phyloP scores from a whole-genome alignment of 2,113 vertebrate species.

The Aix galericulata region DNA sequence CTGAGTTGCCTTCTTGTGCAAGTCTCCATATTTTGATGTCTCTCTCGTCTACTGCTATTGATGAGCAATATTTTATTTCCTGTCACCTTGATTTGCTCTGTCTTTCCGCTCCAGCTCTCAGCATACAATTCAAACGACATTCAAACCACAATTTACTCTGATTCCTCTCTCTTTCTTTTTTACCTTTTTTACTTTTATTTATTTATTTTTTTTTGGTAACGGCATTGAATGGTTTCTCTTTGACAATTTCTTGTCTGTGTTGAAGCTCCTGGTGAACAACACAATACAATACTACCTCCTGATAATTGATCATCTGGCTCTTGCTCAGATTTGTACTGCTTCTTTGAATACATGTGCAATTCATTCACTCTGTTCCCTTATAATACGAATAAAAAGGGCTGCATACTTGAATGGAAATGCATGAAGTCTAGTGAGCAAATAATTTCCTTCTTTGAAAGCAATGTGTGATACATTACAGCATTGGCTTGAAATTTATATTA shows the following conservation, averaged over 20 bases:
- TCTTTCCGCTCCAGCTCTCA: slow-evolving; percentile 17
- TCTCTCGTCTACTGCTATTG: neutral
- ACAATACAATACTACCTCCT: slow-evolving; percentile 34
- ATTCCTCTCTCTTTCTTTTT: neutral
- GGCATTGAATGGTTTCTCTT: slow-evolving; percentile 21
- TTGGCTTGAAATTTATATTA: slow-evolving; percentile 30
- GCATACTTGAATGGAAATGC: slow-evolving; percentile 2
- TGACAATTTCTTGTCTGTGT: slow-evolving; percentile 53
- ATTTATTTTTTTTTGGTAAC: neutral
- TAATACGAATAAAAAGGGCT: slow-evolving; percentile 26
- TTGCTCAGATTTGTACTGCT: slow-evolving; percentile 48
- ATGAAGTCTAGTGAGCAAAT: slow-evolving; percentile 29
- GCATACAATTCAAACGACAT: neutral
- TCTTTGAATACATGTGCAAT: slow-evolving; percentile 37
- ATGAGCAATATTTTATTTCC: slow-evolving; percentile 47
- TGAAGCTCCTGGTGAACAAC: slow-evolving; percentile 38
- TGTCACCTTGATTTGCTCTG: slow-evolving; percentile 36
- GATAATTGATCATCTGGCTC: slow-evolving; percentile 64
- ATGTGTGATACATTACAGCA: neutral
- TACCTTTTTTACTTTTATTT: too few species aligned
- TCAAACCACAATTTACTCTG: slow-evolving; percentile 27
- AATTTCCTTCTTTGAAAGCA: slow-evolving; percentile 30
- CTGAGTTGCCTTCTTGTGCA: neutral
- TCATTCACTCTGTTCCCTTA: neutral
- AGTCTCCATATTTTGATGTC: neutral